Evolutionary conservation across 2,113 vertebrate species (phyloP), one percentile per base, ranked within the genome.

Genomic region (Caloenas nicobarica): DNA sequence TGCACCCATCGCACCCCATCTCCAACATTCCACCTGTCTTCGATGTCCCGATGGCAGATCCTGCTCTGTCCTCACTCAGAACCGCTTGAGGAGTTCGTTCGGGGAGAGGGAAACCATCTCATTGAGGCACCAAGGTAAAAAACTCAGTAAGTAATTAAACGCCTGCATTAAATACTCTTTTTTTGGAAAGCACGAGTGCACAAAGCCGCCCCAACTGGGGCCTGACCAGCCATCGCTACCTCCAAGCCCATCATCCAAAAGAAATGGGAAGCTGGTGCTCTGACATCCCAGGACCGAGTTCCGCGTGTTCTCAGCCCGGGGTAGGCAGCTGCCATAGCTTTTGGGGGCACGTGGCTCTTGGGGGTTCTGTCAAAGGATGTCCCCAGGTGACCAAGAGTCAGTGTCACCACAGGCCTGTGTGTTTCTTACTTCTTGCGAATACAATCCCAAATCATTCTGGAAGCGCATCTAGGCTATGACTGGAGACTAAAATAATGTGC

Each of bases 161-260:
- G 6, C 9, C n/a, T 5, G 14, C 6, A 4, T 40, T 11, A 53
- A 44, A 44, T 18, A 9, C 44, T 1, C 6, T 0, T 4, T 9
- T 9, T 60, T 69, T 25, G 2, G n/a, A 33, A 64, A 82, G 46
- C 1, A 2, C 4, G 2, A 23, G 16, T 3, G 5, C 1, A 3
- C 33, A 11, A 60, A 29, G 25, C 48, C 2, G 9, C 33, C 33
- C 42, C 29, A 3, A 2, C 28, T 4, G 3, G 42, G 56, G 58
- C 25, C 56, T 0, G 3, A 5, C 2, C 18, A 36, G 38, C 54
- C 40, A 6, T 33, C 1, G 0, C 70, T 9, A 1, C 0, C 0
- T 54, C 48, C 3, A 3, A 91, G 64, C 28, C 77, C 11, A 0
- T 2, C 22, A 15, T 16, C 38, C 0, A 1, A 21, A 60, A 78